Conservation (phyloP, 2,113 vertebrate genomes). For the Antechinus stuartii region DNA sequence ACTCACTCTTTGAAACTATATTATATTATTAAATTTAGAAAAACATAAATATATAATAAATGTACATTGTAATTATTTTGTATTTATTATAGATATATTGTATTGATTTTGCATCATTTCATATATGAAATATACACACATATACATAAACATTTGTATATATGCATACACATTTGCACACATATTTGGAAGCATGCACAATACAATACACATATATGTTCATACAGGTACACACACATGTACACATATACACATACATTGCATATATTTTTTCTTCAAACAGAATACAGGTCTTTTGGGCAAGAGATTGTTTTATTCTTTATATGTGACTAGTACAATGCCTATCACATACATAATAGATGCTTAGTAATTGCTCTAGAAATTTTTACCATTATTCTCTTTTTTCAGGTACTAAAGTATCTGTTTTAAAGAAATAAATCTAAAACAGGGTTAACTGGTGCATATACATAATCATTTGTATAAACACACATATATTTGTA, state of each 20-base stretch:
- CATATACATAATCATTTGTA: not conserved
- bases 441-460: slow-evolving; percentile 24
- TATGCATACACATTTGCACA: no score
- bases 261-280: not conserved
- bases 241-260: not conserved
- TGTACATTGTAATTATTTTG: not conserved
- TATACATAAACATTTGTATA: not conserved
- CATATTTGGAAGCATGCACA: no score
- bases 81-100: not conserved
- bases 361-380: not conserved
- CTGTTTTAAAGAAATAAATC: slow-evolving; percentile 50
- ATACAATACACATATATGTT: no score
- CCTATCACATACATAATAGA: not conserved
- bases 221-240: not conserved
- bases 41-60: not conserved
- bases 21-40: not conserved
- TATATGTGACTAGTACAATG: not conserved
- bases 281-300: not conserved
- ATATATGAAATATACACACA: not conserved
- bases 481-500: no score
- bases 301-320: not conserved
- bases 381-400: slow-evolving; percentile 14
- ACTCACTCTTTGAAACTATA: not conserved
- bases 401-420: not conserved
- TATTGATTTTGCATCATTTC: not conserved